Conservation (phyloP, 64 coral and sea anemone genomes). For the Anthopleura sola region DNA sequence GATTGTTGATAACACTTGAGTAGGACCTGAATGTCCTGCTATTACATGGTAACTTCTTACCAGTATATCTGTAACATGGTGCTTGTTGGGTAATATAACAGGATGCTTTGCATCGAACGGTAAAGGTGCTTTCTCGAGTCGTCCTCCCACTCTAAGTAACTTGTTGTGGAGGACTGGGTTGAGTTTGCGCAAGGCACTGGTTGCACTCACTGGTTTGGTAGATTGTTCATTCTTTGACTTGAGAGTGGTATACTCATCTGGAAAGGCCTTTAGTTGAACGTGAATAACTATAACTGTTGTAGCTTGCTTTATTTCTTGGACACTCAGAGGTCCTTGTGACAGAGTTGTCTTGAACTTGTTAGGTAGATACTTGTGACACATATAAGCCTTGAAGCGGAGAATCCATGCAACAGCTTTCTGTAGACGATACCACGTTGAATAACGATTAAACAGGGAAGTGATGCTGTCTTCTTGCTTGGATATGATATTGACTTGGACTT, state of each 20-base stretch:
- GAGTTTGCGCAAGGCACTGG: background rate
- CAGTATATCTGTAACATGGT: slow-evolving; percentile 31
- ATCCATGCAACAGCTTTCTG: background rate
- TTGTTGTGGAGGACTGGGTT: background rate
- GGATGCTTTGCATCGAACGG: slow-evolving; percentile 19
- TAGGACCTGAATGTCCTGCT: slow-evolving; percentile 8
- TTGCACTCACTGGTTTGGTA: background rate
- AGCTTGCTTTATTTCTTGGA: background rate
- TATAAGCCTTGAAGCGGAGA: slow-evolving; percentile 9
- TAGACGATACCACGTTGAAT: background rate
- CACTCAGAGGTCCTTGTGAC: background rate
- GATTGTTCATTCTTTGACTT: background rate
- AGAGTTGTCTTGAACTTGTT: too few species aligned
- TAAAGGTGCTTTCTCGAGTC: slow-evolving; percentile 8
- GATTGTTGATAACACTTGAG: background rate
- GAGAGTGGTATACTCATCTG: background rate
- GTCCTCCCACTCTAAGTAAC: slow-evolving; percentile 38
- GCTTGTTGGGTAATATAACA: slow-evolving; percentile 6
- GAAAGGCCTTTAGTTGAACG: background rate
- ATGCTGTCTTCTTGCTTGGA: background rate
- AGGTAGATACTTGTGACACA: background rate
- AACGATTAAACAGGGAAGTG: background rate
- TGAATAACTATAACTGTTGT: background rate
- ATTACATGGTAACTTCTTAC: slow-evolving; percentile 12
- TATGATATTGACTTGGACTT: background rate